Evolutionary conservation across 35 echinoderm and acorn worm genomes (phyloP), one percentile per base, ranked within the genome.

Genomic region (Lytechinus variegatus): DNA sequence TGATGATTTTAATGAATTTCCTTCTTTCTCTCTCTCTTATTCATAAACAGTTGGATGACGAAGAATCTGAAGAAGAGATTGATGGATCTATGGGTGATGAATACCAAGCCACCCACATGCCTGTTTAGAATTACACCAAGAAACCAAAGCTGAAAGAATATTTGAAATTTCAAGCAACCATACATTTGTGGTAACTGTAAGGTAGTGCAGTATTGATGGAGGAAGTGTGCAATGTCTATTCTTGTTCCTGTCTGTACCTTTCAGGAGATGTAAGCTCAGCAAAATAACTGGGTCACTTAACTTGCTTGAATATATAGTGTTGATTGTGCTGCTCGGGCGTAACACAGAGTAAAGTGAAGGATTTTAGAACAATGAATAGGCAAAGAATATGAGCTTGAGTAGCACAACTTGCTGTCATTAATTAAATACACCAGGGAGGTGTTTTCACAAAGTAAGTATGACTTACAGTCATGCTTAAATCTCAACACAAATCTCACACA

Each of bases 21-120:
- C 28, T 4, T 52, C 9, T 52, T 90, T 16, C 95, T 96, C 96
- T 87, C 91, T 21, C 54, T 61, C 55, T 90, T 44, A 44, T 44
- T 44, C 33, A 44, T 44, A 44, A 44, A 95, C 95, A 97, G 97
- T 90, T 97, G 66, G 97, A 97, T 53, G 92, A 89, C 96, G 97
- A 97, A 86, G 97, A 97, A 94, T 95, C 55, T 54, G 97, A 96
- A 54, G 92, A 97, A 10, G 97, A 97, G 52, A 95, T 28, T 11
- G 5, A 55, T 93, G 53, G 54, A 55, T 27, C n/a, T 8, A 54
- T 27, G 52, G 92, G 9, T 27, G 92, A 93, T 57, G 92, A 93
- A 93, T 93, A 93, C 53, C 92, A 93, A 10, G 52, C 92, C 10
- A 93, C 92, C 8, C 92, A 93, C 53, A 93, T 93, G 92, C 92